A percentile compares a stretch with the other conserved stretches of the same genome.
These are phyloP conservation scores for Sapayoa aenigma DNA, from an alignment of 2,113 vertebrate species.

Conservation along the genomic window DNA sequence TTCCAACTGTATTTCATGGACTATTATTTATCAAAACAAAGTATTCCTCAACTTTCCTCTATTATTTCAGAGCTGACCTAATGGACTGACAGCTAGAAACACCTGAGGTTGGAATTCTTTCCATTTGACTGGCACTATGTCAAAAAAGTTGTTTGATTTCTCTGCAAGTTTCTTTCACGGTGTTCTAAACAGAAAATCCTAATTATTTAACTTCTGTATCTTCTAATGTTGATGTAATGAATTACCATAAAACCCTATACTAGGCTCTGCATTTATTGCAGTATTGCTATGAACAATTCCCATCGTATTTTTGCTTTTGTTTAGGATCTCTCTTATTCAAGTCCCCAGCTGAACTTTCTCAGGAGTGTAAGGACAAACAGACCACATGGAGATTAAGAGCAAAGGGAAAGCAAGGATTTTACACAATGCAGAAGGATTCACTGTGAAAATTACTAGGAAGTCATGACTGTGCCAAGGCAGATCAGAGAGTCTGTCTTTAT, in stretches of 20 bases:
- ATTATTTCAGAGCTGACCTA: background rate
- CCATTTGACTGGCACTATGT: background rate
- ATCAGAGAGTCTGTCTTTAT: background rate
- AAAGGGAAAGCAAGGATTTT: background rate
- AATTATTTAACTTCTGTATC: background rate
- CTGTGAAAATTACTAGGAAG: background rate
- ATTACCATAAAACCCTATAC: background rate
- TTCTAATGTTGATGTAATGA: background rate
- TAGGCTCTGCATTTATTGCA: background rate
- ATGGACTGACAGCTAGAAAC: background rate
- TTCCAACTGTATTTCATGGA: background rate
- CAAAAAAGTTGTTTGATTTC: background rate
- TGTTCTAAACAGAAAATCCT: background rate
- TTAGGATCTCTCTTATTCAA: background rate
- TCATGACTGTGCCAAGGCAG: background rate
- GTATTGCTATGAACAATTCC: background rate
- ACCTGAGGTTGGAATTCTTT: background rate
- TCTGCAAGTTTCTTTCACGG: background rate
- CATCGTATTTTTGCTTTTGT: background rate
- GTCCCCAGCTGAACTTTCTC: background rate
- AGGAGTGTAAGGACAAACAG: background rate
- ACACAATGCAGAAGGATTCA: background rate
- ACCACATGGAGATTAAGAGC: background rate
- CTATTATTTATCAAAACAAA: conserved; percentile 5
- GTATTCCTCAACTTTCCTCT: background rate